These are phyloP conservation scores for Percopsis transmontana DNA, from an alignment of 2,113 vertebrate species.

Conservation along the genomic window DNA sequence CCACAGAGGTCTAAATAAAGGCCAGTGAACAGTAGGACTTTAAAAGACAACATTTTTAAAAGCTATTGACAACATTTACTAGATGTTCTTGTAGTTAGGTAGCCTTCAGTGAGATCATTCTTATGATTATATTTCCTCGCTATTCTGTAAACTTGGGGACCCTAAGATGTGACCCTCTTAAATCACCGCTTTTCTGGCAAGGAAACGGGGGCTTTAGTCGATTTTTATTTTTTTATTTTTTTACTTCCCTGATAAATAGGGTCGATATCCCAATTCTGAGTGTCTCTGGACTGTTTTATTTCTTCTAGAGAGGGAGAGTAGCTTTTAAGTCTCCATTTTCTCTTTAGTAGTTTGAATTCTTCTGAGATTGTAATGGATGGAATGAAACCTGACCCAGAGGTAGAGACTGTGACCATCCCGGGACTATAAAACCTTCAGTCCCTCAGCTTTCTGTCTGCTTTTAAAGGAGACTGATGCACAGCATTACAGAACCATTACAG, in stretches of 20 bases:
- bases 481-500: slow-evolving; percentile 13
- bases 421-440: slow-evolving; percentile 35
- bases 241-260: slow-evolving; percentile 50
- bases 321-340: slow-evolving; percentile 37
- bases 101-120: slow-evolving; percentile 8
- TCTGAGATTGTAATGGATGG: slow-evolving; percentile 53
- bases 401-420: slow-evolving; percentile 22
- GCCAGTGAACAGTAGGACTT: slow-evolving; percentile 16
- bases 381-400: slow-evolving; percentile 48
- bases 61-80: background rate
- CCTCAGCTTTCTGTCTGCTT: slow-evolving; percentile 21
- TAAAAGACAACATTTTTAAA: background rate
- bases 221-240: slow-evolving; percentile 26
- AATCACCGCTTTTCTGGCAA: slow-evolving; percentile 28
- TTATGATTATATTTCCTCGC: slow-evolving; percentile 7
- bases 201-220: slow-evolving; percentile 21
- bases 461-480: slow-evolving; percentile 28
- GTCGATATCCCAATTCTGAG: slow-evolving; percentile 24
- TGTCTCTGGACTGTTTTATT: slow-evolving; percentile 46
- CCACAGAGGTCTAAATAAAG: slow-evolving; percentile 20
- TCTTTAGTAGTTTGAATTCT: slow-evolving; percentile 40
- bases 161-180: slow-evolving; percentile 15
- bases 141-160: slow-evolving; percentile 18
- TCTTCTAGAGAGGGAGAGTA: slow-evolving; percentile 35
- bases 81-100: slow-evolving; percentile 2